These are phyloP conservation scores for Monopterus albus DNA, from an alignment of 2,113 vertebrate genomes.

Conservation along the genomic window DNA sequence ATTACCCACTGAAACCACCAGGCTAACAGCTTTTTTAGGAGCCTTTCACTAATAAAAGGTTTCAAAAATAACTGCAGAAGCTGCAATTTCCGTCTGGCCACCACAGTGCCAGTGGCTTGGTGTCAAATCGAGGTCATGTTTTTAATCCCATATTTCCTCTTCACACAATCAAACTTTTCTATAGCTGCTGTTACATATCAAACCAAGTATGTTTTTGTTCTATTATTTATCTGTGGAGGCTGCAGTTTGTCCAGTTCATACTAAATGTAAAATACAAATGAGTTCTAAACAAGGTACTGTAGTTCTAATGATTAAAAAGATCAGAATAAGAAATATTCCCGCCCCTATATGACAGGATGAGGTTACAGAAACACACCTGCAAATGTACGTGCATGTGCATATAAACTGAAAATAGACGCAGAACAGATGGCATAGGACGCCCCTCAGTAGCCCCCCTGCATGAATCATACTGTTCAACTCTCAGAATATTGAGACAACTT, in stretches of 20 bases:
- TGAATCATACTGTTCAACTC: too few species aligned
- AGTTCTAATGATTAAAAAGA: slow-evolving; percentile 36
- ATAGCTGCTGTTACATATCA: slow-evolving; percentile 31
- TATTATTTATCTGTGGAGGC: slow-evolving; percentile 39
- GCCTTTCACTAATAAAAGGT: slow-evolving; percentile 56
- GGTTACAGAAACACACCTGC: neutral
- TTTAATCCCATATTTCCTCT: slow-evolving; percentile 52
- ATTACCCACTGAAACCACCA: slow-evolving; percentile 75
- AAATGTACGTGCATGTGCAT: neutral
- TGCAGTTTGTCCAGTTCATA: slow-evolving; percentile 38
- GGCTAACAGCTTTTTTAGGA: slow-evolving; percentile 72
- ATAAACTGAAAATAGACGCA: neutral
- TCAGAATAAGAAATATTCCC: slow-evolving; percentile 25
- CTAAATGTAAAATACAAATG: slow-evolving; percentile 45
- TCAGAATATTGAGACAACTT: too few species aligned
- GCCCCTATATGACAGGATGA: neutral
- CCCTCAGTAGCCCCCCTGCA: too few species aligned
- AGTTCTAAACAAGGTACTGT: slow-evolving; percentile 17
- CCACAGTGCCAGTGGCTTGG: slow-evolving; percentile 27
- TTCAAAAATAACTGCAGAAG: slow-evolving; percentile 72
- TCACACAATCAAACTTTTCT: slow-evolving; percentile 26
- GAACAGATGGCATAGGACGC: neutral
- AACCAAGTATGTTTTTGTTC: slow-evolving; percentile 31
- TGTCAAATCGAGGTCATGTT: slow-evolving; percentile 67
- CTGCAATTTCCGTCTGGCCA: slow-evolving; percentile 55